Conservation (phyloP, 2,113 vertebrate genomes). For the Crotalus viridis region DNA sequence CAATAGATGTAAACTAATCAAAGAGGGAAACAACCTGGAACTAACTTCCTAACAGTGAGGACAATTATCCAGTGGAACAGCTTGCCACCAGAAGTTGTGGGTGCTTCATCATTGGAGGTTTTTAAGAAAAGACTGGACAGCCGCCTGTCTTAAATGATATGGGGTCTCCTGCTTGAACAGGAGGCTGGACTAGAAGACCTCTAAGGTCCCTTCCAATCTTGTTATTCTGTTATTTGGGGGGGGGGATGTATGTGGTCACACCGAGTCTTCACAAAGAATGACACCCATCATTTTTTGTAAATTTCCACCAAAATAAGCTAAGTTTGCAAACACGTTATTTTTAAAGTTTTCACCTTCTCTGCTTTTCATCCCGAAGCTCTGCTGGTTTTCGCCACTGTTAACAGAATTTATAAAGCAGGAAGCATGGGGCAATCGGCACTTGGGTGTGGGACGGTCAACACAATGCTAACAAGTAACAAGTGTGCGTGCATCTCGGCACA, state of each 20-base stretch:
- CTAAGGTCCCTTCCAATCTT: no score
- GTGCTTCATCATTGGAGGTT: no score
- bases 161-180: no score
- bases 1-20: no score
- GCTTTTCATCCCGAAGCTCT: neutral
- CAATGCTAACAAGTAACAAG: neutral
- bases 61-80: no score
- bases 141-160: no score
- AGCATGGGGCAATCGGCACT: neutral
- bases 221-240: no score
- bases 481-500: neutral
- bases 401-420: neutral
- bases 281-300: neutral
- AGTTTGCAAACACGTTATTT: neutral
- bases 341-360: neutral
- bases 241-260: neutral
- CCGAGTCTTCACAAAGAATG: neutral
- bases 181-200: no score
- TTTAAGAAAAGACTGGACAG: no score
- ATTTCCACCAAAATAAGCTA: neutral
- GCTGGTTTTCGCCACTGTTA: neutral
- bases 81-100: no score
- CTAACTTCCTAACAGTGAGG: no score
- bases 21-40: no score
- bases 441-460: neutral